Evolutionary conservation across 1,140 invertebrate species (phyloP), one percentile per base, ranked within the genome.

Genomic region (Eufriesea mexicana): DNA sequence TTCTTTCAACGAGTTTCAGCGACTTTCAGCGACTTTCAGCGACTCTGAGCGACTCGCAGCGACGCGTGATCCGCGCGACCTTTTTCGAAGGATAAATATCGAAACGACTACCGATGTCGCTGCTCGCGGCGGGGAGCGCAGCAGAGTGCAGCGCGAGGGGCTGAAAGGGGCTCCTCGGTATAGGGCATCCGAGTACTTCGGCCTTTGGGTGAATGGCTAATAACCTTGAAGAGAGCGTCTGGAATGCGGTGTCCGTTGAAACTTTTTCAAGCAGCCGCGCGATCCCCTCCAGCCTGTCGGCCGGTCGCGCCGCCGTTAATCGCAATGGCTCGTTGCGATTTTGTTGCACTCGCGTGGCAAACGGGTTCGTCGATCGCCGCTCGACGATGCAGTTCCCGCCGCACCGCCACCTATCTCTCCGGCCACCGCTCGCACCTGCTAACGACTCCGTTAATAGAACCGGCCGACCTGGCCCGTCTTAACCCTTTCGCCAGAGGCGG

Each of bases 141-240:
- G 0, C 2, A 61, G 51, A 35, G 61, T 1, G 6, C 35, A n/a
- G 20, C 23, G 10, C 8, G 8, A 16, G 23, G 6, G 35, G 7
- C 0, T 0, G 35, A 7, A 10, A 5, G 4, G 35, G 64, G 12
- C 16, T 18, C 2, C 25, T 16, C 57, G n/a, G 16, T 72, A 84
- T 71, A 86, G 68, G 76, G 45, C 85, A 79, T 88, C 85, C 68
- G 82, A 90, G 86, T 87, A 84, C 87, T 87, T 89, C 88, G 90
- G 89, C 90, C 92, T 93, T 91, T 92, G 77, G 90, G 90, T 91
- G 90, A 93, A 92, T 90, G 91, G 89, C 89, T 91, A 85, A 87
- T 86, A 93, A 91, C 91, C 92, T 93, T 92, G 91, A 88, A 51
- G 84, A 89, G 89, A 91, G 90, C 88, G 91, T 90, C 89, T 89